These are phyloP conservation scores for Osedax frankpressi DNA, from an alignment of 2,888 invertebrate species.

Conservation along the genomic window DNA sequence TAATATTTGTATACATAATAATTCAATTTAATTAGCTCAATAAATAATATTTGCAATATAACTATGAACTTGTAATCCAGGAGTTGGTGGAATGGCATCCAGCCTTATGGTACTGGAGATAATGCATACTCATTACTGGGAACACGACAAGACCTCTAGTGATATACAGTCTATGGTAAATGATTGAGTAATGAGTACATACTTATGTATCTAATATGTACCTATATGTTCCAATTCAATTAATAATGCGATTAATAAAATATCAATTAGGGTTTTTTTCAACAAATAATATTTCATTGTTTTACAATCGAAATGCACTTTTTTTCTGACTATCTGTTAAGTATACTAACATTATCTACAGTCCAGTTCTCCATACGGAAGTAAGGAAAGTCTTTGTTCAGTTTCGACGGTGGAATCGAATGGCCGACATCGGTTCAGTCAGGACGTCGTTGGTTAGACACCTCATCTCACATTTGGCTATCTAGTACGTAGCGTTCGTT, in stretches of 20 bases:
- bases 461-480: no score
- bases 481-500: no score
- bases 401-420: constrained; percentile 18
- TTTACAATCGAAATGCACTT: no score
- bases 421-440: neutral
- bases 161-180: constrained; percentile 38
- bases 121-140: constrained; percentile 81
- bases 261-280: neutral
- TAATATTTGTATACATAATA: no score
- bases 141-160: constrained; percentile 36
- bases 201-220: neutral
- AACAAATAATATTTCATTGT: no score
- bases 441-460: neutral
- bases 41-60: no score
- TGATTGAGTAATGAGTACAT: neutral
- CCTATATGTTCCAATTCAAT: neutral
- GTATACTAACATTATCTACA: no score
- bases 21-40: no score
- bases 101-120: constrained; percentile 94
- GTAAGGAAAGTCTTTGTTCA: constrained; percentile 42
- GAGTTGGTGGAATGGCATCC: constrained; percentile 78
- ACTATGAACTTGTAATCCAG: no score
- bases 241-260: neutral
- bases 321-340: no score
- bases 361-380: constrained; percentile 44